phyloP scores from a whole-genome alignment of 2,797 vertebrate species.

The Poeciliopsis paucimaculata region DNA sequence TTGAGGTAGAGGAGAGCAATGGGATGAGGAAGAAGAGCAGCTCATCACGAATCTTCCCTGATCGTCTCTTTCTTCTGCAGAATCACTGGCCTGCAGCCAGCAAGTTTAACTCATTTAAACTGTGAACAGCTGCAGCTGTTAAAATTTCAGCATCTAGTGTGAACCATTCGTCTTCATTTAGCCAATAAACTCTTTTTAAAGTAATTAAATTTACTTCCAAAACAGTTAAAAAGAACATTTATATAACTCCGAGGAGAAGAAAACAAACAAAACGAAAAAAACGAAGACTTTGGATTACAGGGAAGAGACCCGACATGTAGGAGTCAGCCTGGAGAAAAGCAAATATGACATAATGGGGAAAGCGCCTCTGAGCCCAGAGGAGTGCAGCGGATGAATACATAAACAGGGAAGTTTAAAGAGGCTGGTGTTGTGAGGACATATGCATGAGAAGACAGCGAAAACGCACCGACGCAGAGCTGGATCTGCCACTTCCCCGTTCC shows the following conservation, averaged over 20 bases:
- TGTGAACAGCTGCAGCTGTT: conserved; percentile 24
- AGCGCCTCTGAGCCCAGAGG: conserved; percentile 36
- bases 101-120: conserved; percentile 34
- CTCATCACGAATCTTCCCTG: background rate
- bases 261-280: conserved; percentile 25
- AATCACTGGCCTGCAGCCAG: conserved; percentile 30
- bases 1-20: background rate
- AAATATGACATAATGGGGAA: conserved; percentile 35
- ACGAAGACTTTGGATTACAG: conserved; percentile 27
- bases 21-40: background rate
- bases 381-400: conserved; percentile 39
- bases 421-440: conserved; percentile 15
- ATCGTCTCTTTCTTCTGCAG: background rate
- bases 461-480: conserved; percentile 26
- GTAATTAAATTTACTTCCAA: conserved; percentile 31
- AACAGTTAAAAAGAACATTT: conserved; percentile 32
- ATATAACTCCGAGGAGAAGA: conserved; percentile 24
- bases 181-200: conserved; percentile 16
- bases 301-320: conserved; percentile 29
- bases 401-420: conserved; percentile 39
- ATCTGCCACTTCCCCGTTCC: conserved; percentile 49
- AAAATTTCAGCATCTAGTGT: background rate
- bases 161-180: conserved; percentile 22
- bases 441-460: conserved; percentile 18
- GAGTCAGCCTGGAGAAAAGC: conserved; percentile 30